A percentile compares a stretch with the other conserved stretches of the same genome.
Conservation (phyloP, 2,113 vertebrate species). For the Notiomystis cincta region DNA sequence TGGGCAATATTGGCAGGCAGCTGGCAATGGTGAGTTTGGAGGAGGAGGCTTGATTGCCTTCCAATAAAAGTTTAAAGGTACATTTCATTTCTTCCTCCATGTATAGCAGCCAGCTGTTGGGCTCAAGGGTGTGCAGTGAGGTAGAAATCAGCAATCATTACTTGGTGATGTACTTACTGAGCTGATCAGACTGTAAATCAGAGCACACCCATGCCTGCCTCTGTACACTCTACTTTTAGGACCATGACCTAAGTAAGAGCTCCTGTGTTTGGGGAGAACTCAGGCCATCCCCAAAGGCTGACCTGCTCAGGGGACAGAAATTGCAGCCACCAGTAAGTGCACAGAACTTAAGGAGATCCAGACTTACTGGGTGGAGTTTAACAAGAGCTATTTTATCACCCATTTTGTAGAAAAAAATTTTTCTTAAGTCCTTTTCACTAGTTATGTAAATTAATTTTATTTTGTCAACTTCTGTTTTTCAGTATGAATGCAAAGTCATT, state of each 20-base stretch:
- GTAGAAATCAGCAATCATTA: not conserved
- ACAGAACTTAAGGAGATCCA: not conserved
- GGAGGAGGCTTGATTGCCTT: not conserved
- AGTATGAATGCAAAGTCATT: slow-evolving; percentile 91
- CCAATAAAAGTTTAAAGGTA: not conserved
- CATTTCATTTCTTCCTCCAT: not conserved
- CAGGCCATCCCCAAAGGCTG: not conserved
- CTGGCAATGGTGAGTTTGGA: slow-evolving; percentile 85
- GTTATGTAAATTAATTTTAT: not conserved
- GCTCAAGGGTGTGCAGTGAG: not conserved
- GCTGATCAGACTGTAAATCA: not conserved
- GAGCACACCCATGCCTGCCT: not conserved
- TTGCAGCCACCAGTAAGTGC: not conserved
- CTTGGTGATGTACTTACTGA: not conserved
- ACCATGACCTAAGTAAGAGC: not conserved
- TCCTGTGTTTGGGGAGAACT: not conserved
- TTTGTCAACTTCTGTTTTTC: slow-evolving; percentile 55
- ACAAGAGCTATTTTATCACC: not conserved
- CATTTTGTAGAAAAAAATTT: not conserved
- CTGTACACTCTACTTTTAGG: not conserved
- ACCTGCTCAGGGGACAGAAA: not conserved
- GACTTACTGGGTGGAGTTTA: not conserved
- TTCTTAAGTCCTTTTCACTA: not conserved
- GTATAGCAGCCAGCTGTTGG: not conserved
- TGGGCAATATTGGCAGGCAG: slow-evolving; percentile 96